Evolutionary conservation across 2,113 vertebrate genomes (phyloP), one percentile per base, ranked within the genome.

Genomic region (Plotosus lineatus): DNA sequence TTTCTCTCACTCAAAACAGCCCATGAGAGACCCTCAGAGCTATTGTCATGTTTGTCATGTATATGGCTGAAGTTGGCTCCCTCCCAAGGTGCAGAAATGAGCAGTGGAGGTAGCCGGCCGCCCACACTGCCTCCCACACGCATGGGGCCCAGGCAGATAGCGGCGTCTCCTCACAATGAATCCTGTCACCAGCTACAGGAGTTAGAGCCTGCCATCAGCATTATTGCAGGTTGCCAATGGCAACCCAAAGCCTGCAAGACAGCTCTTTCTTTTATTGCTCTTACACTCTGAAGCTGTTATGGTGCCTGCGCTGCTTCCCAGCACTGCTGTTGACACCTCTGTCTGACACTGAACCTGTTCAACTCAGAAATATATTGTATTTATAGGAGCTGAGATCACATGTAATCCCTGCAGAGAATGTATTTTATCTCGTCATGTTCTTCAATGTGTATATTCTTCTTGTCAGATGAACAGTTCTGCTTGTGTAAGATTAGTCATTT

Each of bases 221-320:
- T 40, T 86, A 77, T 78, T 40, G 79, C 77, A 50, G 80, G 82
- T 88, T 86, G 83, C 83, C 82, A 72, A 83, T 85, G 71, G 87
- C 85, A 88, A 88, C 84, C 73, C 82, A 81, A 78, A 81, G 68
- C 79, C 51, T 28, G 58, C 40, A 69, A 81, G 72, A 79, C 55
- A 61, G 46, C 26, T 81, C 36, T 79, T 44, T 80, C 33, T 58
- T 74, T 42, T 81, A 75, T 85, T 75, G 61, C 78, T 46, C 60
- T 12, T 4, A 58, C 66, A n/a, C 33, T 33, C 77, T 83, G 58
- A 83, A 85, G 86, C 77, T 77, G 84, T 84, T 82, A 50, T 51
- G 19, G 46, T 46, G 19, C 28, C 28, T 73, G 44, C 14, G 55
- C 36, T 26, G 44, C 76, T 51, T 71, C 77, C 33, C 75, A 85